phyloP scores from a whole-genome alignment of 2,113 vertebrate genomes.

The Smithornis capensis region DNA sequence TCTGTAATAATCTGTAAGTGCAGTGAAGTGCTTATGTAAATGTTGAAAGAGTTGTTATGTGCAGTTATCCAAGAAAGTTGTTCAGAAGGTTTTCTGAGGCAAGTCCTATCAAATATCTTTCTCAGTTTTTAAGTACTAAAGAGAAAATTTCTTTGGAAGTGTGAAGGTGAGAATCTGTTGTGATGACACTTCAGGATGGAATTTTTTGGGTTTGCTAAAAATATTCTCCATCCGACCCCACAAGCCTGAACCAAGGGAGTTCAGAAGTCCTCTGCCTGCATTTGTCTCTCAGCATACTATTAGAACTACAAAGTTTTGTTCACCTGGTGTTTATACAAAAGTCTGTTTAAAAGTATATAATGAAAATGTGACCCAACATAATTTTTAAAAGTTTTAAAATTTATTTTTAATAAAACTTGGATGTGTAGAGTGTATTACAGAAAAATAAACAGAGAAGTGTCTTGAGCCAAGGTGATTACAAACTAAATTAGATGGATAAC shows the following conservation, averaged over 20 bases:
- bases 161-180: not conserved
- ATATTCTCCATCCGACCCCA: not conserved
- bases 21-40: not conserved
- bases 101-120: not conserved
- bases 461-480: not conserved
- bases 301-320: not conserved
- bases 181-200: not conserved
- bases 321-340: not conserved
- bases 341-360: not conserved
- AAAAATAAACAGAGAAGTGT: not conserved
- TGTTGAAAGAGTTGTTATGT: not conserved
- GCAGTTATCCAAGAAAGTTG: not conserved
- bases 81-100: not conserved
- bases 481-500: not conserved
- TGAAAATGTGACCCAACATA: not conserved
- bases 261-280: not conserved
- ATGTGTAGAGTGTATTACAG: not conserved
- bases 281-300: not conserved
- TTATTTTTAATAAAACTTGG: not conserved
- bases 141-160: not conserved
- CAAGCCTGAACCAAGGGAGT: not conserved
- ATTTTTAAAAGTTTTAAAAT: not conserved
- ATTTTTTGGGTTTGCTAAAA: not conserved
- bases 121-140: not conserved
- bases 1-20: not conserved